Evolutionary conservation across 2,113 vertebrate species (phyloP).

Genomic region (Malurus elegans): DNA sequence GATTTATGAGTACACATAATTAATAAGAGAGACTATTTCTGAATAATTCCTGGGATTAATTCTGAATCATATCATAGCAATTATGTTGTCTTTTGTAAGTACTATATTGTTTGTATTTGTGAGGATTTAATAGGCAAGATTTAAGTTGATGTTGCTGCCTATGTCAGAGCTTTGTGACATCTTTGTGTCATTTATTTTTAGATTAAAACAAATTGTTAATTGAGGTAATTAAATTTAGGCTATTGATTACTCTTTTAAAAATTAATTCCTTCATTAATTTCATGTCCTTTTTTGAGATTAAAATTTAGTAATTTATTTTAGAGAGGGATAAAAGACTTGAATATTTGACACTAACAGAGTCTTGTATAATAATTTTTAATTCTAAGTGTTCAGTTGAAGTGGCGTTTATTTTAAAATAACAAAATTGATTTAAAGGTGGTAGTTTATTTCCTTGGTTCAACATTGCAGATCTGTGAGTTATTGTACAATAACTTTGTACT

Average conservation of each 20-base stretch:
- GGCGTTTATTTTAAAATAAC: background rate
- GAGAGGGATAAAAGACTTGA: background rate
- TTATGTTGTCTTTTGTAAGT: background rate
- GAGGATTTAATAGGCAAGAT: background rate
- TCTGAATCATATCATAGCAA: background rate
- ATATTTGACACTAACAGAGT: background rate
- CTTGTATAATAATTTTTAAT: background rate
- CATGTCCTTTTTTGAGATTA: fast-evolving
- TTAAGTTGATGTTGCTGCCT: background rate
- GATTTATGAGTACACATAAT: background rate
- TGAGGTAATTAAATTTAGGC: background rate
- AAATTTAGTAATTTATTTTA: background rate
- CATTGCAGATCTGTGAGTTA: background rate
- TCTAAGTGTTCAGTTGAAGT: background rate
- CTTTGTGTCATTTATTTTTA: background rate
- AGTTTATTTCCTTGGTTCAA: background rate
- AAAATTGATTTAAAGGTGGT: background rate
- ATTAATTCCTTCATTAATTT: background rate
- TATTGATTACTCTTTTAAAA: background rate
- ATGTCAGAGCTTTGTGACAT: background rate
- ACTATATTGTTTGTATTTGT: background rate
- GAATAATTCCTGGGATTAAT: background rate
- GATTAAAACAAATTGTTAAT: background rate
- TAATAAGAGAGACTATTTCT: background rate
- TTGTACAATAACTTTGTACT: background rate